Evolutionary conservation across 2,888 invertebrate species (phyloP), one percentile per base, ranked within the genome.

Genomic region (Leptogaster cylindrica): DNA sequence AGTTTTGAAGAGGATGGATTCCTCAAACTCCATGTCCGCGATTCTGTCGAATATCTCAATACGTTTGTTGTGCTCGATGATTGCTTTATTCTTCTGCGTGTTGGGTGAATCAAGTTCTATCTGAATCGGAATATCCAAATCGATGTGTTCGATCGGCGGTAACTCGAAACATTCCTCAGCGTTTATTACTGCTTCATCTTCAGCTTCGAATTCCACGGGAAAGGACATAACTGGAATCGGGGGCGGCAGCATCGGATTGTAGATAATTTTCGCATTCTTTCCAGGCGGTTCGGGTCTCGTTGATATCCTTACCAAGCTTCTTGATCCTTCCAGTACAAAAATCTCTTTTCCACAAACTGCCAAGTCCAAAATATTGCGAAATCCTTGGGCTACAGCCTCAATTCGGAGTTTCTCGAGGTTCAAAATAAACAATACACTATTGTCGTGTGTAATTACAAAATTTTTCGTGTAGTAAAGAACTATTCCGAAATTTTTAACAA

Each of bases 91-190:
- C 27, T 51, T 48, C 33, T 66, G 76, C 0, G 75, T 74, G 27
- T 76, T 71, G 0, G 79, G 79, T 0, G 79, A 79, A 41, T 80
- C 79, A 0, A 78, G 76, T 0, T 78, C 77, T 27, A 79, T 69
- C 71, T 80, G 78, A 27, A 79, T 77, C 16, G 77, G 76, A 12
- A 85, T 78, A 73, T 84, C 83, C 2, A 76, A 72, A 1, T 84
- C 82, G 0, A 86, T 76, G 3, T 82, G 79, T 72, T 84, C 84
- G 7, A 87, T 82, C 1, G 88, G 86, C 2, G 89, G 88, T 51
- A 88, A 77, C 78, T 91, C 91, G 74, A 88, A 85, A 70, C 91
- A 91, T 77, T 92, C 92, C 75, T 91, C 91, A 0, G 89, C 91
- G 73, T 84, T 86, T 8, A 83, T 80, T 10, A 87, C 73, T 1